Conservation (phyloP, 92 coral and sea anemone species). For the Metridium senile region DNA sequence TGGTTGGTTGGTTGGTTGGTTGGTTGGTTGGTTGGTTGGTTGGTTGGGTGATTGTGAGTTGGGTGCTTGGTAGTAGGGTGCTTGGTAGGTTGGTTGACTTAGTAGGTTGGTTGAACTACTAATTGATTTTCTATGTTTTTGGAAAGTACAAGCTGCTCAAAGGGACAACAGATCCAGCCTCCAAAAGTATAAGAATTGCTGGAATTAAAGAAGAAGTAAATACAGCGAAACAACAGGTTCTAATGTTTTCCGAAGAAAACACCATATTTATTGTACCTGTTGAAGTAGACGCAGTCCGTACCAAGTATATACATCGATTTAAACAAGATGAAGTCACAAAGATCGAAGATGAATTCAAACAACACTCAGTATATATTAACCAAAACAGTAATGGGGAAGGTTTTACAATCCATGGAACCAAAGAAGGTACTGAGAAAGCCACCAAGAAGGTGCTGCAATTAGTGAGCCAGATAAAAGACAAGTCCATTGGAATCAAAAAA, state of each 20-base stretch:
- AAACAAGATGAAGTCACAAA: constrained; percentile 30
- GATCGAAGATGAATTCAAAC: constrained; percentile 27
- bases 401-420: constrained; percentile 15
- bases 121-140: constrained; percentile 11
- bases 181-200: constrained; percentile 49
- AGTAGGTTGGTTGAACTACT: too few species aligned
- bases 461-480: constrained; percentile 17
- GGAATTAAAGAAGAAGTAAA: constrained; percentile 55
- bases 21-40: background rate
- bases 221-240: constrained; percentile 16
- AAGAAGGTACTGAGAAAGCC: constrained; percentile 5
- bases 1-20: background rate
- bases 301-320: constrained; percentile 37
- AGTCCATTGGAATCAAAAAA: constrained; percentile 22
- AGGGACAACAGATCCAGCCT: constrained; percentile 25
- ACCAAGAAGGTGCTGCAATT: constrained; percentile 16
- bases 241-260: constrained; percentile 62
- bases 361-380: too few species aligned
- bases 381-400: constrained; percentile 6
- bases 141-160: constrained; percentile 5
- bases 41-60: too few species aligned
- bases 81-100: too few species aligned
- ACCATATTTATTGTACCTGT: constrained; percentile 49
- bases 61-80: too few species aligned
- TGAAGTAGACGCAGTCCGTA: constrained; percentile 37